These are phyloP conservation scores for Esperia sulphurella DNA, from an alignment of 2,888 invertebrate species.

Conservation along the genomic window DNA sequence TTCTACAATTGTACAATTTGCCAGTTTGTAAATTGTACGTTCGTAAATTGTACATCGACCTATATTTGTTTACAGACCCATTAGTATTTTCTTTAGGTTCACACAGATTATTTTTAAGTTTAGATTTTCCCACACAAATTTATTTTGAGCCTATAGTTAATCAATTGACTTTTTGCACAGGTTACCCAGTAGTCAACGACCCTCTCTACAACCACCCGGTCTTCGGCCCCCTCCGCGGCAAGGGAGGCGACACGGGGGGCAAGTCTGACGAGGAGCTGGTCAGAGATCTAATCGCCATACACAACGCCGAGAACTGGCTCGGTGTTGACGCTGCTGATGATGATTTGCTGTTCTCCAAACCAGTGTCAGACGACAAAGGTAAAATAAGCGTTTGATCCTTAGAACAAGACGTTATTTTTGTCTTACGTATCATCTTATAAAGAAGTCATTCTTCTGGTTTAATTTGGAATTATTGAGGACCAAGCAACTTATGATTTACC, in stretches of 20 bases:
- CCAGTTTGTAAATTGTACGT: no score
- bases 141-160: no score
- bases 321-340: conserved; percentile 94
- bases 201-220: conserved; percentile 97
- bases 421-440: background rate
- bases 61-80: no score
- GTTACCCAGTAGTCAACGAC: conserved; percentile 98
- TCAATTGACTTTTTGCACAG: conserved; percentile 57
- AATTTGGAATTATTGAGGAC: no score
- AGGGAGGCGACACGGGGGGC: conserved; percentile 91
- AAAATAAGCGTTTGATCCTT: background rate
- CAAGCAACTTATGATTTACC: no score
- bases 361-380: conserved; percentile 83
- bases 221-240: conserved; percentile 96
- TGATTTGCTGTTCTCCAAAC: conserved; percentile 89
- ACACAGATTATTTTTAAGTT: no score
- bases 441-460: no score
- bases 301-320: conserved; percentile 96
- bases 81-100: no score
- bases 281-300: conserved; percentile 92
- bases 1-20: no score
- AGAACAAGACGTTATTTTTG: background rate
- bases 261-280: conserved; percentile 94
- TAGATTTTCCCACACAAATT: no score
- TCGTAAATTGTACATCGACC: no score